Percentiles rank a stretch among this genome's conserved stretches.
Evolutionary conservation across 2,797 vertebrate species (phyloP).

Genomic region (Cuniculus paca): DNA sequence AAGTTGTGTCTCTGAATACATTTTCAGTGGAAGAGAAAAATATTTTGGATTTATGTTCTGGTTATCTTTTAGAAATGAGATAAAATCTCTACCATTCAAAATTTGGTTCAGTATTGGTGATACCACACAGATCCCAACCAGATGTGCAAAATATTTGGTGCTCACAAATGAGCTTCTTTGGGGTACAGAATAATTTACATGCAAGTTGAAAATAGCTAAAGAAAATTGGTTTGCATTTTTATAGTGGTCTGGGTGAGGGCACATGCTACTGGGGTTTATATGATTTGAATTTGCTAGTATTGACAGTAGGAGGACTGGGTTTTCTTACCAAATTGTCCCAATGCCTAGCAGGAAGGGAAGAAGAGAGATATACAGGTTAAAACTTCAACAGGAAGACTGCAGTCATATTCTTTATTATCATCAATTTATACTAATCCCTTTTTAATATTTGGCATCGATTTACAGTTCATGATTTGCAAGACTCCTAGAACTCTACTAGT

Average conservation of each 20-base stretch:
- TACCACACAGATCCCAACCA: not conserved
- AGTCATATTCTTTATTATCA: not conserved
- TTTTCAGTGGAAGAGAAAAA: not conserved
- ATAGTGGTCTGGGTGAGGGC: accelerated
- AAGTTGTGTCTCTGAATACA: slow-evolving; percentile 25
- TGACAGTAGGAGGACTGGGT: not conserved
- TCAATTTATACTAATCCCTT: slow-evolving; percentile 19
- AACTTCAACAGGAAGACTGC: not conserved
- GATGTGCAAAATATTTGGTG: not conserved
- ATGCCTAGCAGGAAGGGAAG: not conserved
- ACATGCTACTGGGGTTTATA: not conserved
- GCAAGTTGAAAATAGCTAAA: not conserved
- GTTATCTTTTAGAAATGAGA: not conserved
- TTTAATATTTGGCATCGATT: not conserved
- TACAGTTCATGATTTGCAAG: slow-evolving; percentile 22
- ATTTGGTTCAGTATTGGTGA: not conserved
- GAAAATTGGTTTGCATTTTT: not conserved
- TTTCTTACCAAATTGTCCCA: not conserved
- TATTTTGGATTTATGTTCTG: not conserved
- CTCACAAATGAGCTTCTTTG: not conserved
- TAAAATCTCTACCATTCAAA: not conserved
- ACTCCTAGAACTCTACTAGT: not conserved
- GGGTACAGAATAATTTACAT: not conserved
- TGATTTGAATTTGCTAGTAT: not conserved
- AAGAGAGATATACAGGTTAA: not conserved